These are phyloP conservation scores for Paracentrotus lividus DNA, from an alignment of 53 echinoderm and acorn worm genomes.

Conservation along the genomic window DNA sequence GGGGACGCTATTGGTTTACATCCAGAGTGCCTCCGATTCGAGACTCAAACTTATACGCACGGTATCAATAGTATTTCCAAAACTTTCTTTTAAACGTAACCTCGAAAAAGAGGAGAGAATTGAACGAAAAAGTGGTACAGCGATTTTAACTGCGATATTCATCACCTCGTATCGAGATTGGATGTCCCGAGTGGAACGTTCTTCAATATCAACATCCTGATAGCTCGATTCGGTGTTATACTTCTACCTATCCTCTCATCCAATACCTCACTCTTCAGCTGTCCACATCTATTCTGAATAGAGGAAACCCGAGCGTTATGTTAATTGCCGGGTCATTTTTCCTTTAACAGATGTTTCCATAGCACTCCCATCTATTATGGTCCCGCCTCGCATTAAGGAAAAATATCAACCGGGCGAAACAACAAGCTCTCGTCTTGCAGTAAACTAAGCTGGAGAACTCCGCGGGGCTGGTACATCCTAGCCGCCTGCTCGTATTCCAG, in stretches of 20 bases:
- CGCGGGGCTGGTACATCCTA: conserved; percentile 47
- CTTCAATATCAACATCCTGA: conserved; percentile 36
- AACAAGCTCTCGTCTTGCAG: conserved; percentile 65
- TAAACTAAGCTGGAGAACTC: conserved; percentile 15
- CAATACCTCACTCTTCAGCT: conserved; percentile 41
- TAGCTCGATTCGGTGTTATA: conserved; percentile 31
- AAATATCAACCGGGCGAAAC: conserved; percentile 63
- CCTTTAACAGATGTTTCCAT: conserved; percentile 68
- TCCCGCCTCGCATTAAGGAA: conserved; percentile 48
- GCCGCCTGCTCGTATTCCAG: conserved; percentile 14
- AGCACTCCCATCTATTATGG: conserved; percentile 59
- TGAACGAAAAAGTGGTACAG: conserved; percentile 29
- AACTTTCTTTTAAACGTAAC: conserved; percentile 36
- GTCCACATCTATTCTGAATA: conserved; percentile 38
- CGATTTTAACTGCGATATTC: conserved; percentile 44
- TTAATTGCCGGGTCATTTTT: conserved; percentile 69
- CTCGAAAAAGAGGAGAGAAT: conserved; percentile 21
- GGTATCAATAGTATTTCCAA: conserved; percentile 6
- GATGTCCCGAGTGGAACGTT: conserved; percentile 33
- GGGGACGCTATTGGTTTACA: conserved; percentile 52
- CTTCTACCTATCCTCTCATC: conserved; percentile 35
- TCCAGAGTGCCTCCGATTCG: conserved; percentile 51
- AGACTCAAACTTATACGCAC: conserved; percentile 45
- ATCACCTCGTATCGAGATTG: conserved; percentile 48
- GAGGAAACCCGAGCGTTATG: conserved; percentile 42